Evolutionary conservation across 2,113 vertebrate species (phyloP).

Genomic region (Hyperopisus bebe): DNA sequence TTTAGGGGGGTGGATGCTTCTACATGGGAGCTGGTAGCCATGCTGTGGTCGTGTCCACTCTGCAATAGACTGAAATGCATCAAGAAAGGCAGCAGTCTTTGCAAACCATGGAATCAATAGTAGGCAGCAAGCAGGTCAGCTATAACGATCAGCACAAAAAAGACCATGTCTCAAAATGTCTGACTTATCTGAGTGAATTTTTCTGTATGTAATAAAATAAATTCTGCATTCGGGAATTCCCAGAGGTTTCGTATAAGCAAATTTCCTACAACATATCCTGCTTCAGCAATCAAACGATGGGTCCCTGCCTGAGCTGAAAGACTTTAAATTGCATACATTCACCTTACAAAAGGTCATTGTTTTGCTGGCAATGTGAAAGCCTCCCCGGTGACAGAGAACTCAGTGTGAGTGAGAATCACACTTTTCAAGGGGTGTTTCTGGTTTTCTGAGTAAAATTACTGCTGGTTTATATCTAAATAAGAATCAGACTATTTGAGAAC

Average conservation of each 20-base stretch:
- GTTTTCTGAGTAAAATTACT: background rate
- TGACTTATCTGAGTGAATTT: background rate
- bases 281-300: background rate
- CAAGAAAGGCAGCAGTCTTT: background rate
- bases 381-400: background rate
- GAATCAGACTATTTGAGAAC: background rate
- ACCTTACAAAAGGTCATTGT: background rate
- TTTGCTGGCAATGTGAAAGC: background rate
- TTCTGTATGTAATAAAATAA: background rate
- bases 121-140: background rate
- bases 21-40: background rate
- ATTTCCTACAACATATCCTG: background rate
- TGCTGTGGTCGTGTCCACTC: background rate
- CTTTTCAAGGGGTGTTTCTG: background rate
- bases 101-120: background rate
- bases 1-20: background rate
- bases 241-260: background rate
- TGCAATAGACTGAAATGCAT: background rate
- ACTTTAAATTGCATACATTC: background rate
- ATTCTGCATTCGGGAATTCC: background rate
- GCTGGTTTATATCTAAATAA: constrained; percentile 7
- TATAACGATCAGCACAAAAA: background rate
- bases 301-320: background rate
- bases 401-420: background rate
- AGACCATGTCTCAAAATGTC: background rate